Conservation (phyloP, 2,888 invertebrate genomes). For the Alloplasta piceator region DNA sequence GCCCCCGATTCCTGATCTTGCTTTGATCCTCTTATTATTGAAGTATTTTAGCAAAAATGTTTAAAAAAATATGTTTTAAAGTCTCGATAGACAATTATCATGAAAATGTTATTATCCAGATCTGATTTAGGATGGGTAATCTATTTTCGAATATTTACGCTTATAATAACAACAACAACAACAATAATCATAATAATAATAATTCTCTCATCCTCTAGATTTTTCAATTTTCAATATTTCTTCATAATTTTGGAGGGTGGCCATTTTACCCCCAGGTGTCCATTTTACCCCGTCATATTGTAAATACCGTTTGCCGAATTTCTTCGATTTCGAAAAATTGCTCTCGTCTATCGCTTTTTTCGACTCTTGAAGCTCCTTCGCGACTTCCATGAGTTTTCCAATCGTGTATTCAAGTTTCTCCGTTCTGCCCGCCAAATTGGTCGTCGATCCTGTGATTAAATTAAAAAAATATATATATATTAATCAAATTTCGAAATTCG, state of each 20-base stretch:
- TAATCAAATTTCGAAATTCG: neutral
- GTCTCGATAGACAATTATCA: too few relatives aligned
- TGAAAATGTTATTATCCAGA: too few relatives aligned
- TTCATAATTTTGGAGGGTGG: neutral
- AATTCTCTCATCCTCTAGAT: neutral
- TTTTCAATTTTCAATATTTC: neutral
- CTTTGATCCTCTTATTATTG: too few relatives aligned
- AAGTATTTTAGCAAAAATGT: too few relatives aligned
- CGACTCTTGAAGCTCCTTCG: conserved; percentile 80
- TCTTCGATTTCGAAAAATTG: conserved; percentile 74
- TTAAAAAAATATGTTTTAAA: too few relatives aligned
- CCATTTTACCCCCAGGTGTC: too few relatives aligned
- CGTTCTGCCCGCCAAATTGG: conserved; percentile 74
- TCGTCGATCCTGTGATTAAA: conserved; percentile 69
- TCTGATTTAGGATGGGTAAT: too few relatives aligned
- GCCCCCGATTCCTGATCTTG: too few relatives aligned
- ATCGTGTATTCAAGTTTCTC: conserved; percentile 81
- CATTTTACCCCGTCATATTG: neutral
- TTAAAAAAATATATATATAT: neutral
- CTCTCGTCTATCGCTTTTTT: conserved; percentile 78
- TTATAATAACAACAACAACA: too few relatives aligned
- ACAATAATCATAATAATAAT: neutral
- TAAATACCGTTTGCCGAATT: conserved; percentile 79
- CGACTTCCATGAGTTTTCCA: conserved; percentile 80
- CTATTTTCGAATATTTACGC: too few relatives aligned